Conservation (phyloP, 2,888 invertebrate species). For the Pyrochroa serraticornis region DNA sequence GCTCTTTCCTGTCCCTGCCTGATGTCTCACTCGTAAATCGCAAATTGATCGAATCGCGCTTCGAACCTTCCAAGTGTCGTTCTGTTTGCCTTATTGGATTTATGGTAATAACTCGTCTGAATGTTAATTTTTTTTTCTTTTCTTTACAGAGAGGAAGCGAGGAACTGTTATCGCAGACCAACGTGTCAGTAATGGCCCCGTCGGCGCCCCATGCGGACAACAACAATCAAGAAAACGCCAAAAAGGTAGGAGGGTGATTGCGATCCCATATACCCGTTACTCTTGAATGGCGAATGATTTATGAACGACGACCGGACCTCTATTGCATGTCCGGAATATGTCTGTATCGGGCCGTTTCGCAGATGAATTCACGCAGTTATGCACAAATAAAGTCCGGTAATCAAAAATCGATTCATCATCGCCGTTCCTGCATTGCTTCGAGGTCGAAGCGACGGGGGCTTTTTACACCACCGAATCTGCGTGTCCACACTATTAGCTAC, state of each 20-base stretch:
- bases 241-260: conserved; percentile 75
- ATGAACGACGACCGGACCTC: conserved; percentile 1
- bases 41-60: no score
- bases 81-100: neutral
- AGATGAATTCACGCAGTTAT: conserved; percentile 24
- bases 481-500: no score
- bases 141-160: conserved; percentile 92
- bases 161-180: conserved; percentile 94
- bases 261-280: neutral
- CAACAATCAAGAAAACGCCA: conserved; percentile 91
- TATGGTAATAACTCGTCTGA: neutral
- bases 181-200: conserved; percentile 91
- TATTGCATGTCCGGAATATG: conserved; percentile 1
- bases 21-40: no score
- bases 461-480: no score
- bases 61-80: no score
- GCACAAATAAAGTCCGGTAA: conserved; percentile 14
- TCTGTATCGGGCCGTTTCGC: conserved; percentile 20
- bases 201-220: conserved; percentile 90
- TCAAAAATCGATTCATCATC: conserved; percentile 31
- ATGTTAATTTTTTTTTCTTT: conserved; percentile 17
- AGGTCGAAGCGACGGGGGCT: no score
- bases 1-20: conserved; percentile 9
- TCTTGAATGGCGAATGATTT: conserved; percentile 10
- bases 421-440: conserved; percentile 4